Evolutionary conservation across 2,113 vertebrate species (phyloP), one percentile per base, ranked within the genome.

Genomic region (Phrynocephalus versicolor): DNA sequence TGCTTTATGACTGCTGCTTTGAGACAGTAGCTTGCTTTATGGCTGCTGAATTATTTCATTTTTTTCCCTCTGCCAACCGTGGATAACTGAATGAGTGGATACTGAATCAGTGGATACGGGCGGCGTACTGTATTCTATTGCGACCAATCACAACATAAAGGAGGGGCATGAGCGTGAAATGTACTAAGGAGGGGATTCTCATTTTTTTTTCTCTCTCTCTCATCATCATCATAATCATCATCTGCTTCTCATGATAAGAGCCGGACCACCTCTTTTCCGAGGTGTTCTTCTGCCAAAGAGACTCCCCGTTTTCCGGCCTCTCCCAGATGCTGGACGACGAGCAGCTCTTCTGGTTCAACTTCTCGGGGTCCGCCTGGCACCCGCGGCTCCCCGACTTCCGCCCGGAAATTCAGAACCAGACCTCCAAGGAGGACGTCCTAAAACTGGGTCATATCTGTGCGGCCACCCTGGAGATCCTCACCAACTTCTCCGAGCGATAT

Each of bases 341-440:
- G 41, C 89, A 76, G 82, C 92, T 95, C n/a, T 95, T 95, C 91
- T 83, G 74, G 74, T 95, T 92, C 0, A 23, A 94, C 87, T 96
- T 95, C 60, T 55, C 35, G 1, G 33, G n/a, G 30, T 67, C 30
- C 30, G 67, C 30, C 19, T 85, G 91, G 25, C 81, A 83, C 27
- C 79, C 94, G 23, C 91, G 91, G 21, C 86, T 94, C 45, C 85
- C 91, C 1, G 90, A 90, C 12, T 94, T 96, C 82, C 82, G 86
- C 0, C 69, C 80, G 3, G 94, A 93, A 92, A 72, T 87, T 18
- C 27, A 81, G 33, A 55, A 72, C 2, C 65, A 84, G 23, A 39
- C 79, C 6, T 80, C 93, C 1, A 1, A 0, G 1, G 1, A 64
- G 0, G 23, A 23, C 35, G 87, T 95, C 73, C 6, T 2, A 12